phyloP scores from a whole-genome alignment of 1,140 invertebrate species.

The Ostrea edulis region DNA sequence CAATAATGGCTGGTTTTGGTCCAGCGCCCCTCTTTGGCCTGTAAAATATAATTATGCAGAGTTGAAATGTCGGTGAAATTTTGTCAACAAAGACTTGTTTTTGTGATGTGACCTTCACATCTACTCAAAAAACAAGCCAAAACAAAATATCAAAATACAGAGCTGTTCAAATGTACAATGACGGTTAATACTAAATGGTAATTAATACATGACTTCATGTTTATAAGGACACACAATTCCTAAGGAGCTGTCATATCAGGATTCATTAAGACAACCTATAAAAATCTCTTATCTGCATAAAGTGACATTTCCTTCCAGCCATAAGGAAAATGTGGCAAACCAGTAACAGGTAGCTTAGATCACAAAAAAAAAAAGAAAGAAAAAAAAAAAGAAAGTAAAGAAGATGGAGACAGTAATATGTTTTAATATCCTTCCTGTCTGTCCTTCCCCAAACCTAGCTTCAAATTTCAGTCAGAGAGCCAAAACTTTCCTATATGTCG shows the following conservation, averaged over 20 bases:
- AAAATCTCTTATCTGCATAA: background rate
- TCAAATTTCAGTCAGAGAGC: too few species aligned
- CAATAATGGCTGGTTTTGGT: constrained; percentile 71
- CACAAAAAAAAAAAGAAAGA: background rate
- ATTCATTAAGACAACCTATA: background rate
- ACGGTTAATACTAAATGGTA: background rate
- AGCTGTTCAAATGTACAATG: too few species aligned
- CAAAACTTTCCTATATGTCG: too few species aligned
- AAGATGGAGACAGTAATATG: too few species aligned
- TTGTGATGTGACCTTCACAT: background rate
- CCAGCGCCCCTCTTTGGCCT: constrained; percentile 72
- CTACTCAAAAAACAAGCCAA: background rate
- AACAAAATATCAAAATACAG: background rate
- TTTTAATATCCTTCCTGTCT: too few species aligned
- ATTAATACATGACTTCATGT: background rate
- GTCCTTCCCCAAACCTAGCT: too few species aligned
- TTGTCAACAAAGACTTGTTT: constrained; percentile 3
- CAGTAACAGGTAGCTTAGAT: background rate
- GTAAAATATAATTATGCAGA: constrained; percentile 56
- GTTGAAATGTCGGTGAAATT: background rate
- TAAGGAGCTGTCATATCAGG: background rate
- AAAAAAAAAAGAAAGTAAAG: too few species aligned
- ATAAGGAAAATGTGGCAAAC: background rate
- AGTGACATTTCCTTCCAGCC: background rate
- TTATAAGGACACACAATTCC: background rate